phyloP scores from a whole-genome alignment of 1,140 invertebrate species.

The Harpegnathos saltator region DNA sequence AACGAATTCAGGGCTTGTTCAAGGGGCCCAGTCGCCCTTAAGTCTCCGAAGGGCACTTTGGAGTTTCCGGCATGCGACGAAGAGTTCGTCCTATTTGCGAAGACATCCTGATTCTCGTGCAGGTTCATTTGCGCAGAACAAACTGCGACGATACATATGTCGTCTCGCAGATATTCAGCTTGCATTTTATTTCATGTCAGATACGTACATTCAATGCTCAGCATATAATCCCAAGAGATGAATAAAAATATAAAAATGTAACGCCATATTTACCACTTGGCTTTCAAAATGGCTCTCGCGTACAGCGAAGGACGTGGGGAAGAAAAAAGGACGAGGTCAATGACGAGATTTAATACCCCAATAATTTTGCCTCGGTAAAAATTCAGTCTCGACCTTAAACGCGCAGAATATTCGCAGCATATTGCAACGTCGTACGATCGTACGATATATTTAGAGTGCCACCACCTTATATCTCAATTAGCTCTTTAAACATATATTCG shows the following conservation, averaged over 20 bases:
- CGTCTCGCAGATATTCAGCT: not conserved
- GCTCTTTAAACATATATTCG: too few relatives aligned
- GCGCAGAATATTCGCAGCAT: too few relatives aligned
- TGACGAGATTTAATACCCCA: conserved; percentile 2
- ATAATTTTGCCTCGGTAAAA: not conserved
- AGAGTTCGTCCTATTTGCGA: conserved; percentile 44
- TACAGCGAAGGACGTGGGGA: too few relatives aligned
- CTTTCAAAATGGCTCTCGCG: not conserved
- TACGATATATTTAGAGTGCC: too few relatives aligned
- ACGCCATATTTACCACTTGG: not conserved
- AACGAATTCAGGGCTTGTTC: conserved; percentile 43
- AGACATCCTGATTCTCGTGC: conserved; percentile 46
- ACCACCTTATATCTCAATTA: too few relatives aligned
- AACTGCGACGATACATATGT: conserved; percentile 4
- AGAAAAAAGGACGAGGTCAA: not conserved
- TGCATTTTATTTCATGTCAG: not conserved
- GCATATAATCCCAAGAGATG: not conserved
- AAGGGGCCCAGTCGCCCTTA: conserved; percentile 27
- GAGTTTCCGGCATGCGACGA: conserved; percentile 35
- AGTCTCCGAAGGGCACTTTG: conserved; percentile 36
- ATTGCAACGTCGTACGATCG: too few relatives aligned
- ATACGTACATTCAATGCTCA: not conserved
- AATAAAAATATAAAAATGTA: too few relatives aligned
- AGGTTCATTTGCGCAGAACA: conserved; percentile 28
- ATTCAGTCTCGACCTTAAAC: not conserved